Conservation (phyloP, 1,140 invertebrate species). For the Caerostris darwini region DNA sequence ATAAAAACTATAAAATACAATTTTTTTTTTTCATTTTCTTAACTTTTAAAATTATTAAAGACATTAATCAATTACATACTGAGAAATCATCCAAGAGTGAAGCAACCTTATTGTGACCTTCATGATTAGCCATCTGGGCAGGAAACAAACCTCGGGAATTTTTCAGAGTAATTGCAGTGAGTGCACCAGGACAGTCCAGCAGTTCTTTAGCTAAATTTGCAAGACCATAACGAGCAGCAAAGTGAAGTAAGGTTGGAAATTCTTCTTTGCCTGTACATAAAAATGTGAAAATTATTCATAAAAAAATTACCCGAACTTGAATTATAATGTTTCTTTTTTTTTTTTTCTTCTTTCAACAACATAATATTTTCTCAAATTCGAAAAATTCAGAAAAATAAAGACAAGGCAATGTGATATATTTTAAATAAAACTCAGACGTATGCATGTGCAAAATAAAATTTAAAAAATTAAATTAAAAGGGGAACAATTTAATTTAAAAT, state of each 20-base stretch:
- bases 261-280: constrained; percentile 87
- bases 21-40: neutral
- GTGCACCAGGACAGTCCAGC: constrained; percentile 91
- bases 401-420: too few species aligned
- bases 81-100: constrained; percentile 89
- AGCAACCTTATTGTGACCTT: constrained; percentile 87
- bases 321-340: too few species aligned
- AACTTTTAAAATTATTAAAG: neutral
- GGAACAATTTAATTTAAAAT: too few species aligned
- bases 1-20: neutral
- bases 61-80: constrained; percentile 82
- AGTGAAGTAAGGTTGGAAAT: constrained; percentile 93
- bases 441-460: too few species aligned
- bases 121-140: constrained; percentile 89
- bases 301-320: too few species aligned
- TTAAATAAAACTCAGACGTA: too few species aligned
- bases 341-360: too few species aligned
- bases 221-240: constrained; percentile 91
- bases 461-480: too few species aligned
- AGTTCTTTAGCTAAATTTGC: constrained; percentile 91
- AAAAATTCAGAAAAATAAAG: too few species aligned
- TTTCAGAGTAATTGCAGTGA: constrained; percentile 88
- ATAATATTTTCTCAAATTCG: too few species aligned
- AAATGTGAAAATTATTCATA: neutral
- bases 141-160: constrained; percentile 91